Evolutionary conservation across 2,797 vertebrate genomes (phyloP).

Genomic region (Apogon talboti): DNA sequence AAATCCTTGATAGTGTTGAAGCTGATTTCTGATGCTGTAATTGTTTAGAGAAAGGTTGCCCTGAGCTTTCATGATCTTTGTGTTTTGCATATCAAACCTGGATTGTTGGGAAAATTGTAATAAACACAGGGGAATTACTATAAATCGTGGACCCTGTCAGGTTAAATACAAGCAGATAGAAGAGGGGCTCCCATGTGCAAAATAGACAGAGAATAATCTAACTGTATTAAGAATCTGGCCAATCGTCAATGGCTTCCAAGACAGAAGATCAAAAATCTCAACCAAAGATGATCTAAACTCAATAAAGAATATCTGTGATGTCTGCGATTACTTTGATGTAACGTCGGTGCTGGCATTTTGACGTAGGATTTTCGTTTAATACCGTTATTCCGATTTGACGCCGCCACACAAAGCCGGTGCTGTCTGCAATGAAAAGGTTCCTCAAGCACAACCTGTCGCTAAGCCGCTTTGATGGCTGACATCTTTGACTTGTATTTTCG

Average conservation of each 20-base stretch:
- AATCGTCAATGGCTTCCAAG: constrained; percentile 34
- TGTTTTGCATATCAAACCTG: constrained; percentile 22
- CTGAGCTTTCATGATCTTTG: constrained; percentile 18
- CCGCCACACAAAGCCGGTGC: neutral
- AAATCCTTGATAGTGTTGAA: constrained; percentile 37
- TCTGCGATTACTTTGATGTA: constrained; percentile 30
- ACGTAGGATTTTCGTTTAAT: constrained; percentile 4
- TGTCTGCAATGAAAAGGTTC: constrained; percentile 26
- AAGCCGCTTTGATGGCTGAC: constrained; percentile 14
- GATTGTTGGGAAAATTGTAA: constrained; percentile 27
- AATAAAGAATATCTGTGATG: constrained; percentile 34
- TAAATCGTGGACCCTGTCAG: too few species aligned
- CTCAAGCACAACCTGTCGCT: constrained; percentile 13
- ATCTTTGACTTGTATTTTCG: constrained; percentile 19
- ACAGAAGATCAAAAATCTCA: constrained; percentile 21
- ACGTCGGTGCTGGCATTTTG: constrained; percentile 10
- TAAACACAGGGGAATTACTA: constrained; percentile 20
- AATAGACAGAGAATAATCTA: constrained; percentile 26
- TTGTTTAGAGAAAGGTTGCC: constrained; percentile 34
- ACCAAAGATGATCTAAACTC: constrained; percentile 35
- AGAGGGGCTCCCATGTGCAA: neutral
- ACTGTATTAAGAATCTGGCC: constrained; percentile 44
- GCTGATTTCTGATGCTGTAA: neutral
- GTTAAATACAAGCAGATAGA: too few species aligned
- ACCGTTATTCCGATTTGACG: constrained; percentile 19